Base-by-base conservation (phyloP, 2,888 invertebrate genomes). In the Cactoblastis cactorum region DNA sequence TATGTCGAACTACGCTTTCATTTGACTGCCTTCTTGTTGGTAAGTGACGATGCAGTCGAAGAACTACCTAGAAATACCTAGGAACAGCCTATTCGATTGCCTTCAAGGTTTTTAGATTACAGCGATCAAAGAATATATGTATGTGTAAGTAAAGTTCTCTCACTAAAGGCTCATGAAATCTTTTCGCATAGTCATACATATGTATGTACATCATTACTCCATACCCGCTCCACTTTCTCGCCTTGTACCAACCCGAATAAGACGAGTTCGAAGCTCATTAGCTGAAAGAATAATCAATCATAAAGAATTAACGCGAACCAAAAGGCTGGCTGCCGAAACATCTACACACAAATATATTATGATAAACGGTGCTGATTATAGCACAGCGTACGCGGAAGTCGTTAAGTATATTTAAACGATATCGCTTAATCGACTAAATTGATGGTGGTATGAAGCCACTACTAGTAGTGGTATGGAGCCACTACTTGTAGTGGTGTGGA, bases 251-350 rank as follows among this genome's bases (percentile, higher is more conserved):
- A 35, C 14, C 32, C 47, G n/a, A 61, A 58, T 54, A 71, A 77
- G 72, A 73, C 71, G 63, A 71, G 70, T 67, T 70, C 64, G 63
- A 70, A 78, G 79, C 83, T 87, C 86, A 87, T 87, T 86, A 86
- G 81, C 74, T 65, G 66, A 69, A 69, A 77, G 74, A 78, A 85
- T 81, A 81, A 87, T 87, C 87, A 83, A 87, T 87, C 85, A 85
- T 75, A 68, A 65, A 67, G 81, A 79, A 85, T 83, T 81, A 83
- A 77, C 78, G 77, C 70, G n/a, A 17, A n/a, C 34, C 34, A 35
- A 19, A 47, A 47, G 34, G 41, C 39, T 41, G 34, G 33, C 39
- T 49, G 49, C 41, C 41, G 49, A 49, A 49, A 49, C 24, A 43
- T 48, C 47, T 22, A 49, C 49, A 41, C 34, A 49, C 49, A 41